Conservation (phyloP, 2,113 vertebrate genomes). For the Pygoscelis antarcticus region DNA sequence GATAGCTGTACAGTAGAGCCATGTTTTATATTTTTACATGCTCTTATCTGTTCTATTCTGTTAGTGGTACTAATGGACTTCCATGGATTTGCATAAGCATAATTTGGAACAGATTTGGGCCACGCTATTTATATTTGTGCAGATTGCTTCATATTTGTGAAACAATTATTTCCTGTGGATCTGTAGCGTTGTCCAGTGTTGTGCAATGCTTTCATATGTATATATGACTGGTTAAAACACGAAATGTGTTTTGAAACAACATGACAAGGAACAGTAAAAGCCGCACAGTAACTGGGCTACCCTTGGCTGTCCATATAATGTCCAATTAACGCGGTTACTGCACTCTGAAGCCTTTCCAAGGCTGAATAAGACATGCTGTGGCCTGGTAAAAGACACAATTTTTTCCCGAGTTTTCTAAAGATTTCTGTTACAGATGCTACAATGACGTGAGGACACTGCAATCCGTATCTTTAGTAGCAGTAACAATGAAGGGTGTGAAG, state of each 20-base stretch:
- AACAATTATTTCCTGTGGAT: constrained; percentile 24
- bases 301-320: background rate
- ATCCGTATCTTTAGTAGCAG: constrained; percentile 27
- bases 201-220: constrained; percentile 22
- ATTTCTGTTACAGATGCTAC: background rate
- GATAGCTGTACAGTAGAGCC: background rate
- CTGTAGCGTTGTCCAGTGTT: constrained; percentile 43
- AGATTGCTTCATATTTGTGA: constrained; percentile 42
- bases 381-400: background rate
- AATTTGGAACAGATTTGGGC: constrained; percentile 46
- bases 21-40: background rate
- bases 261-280: constrained; percentile 23
- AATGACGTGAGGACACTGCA: constrained; percentile 27
- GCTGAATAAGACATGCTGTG: constrained; percentile 2
- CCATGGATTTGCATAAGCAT: background rate
- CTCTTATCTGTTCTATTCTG: background rate
- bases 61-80: background rate
- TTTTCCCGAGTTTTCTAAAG: background rate
- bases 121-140: background rate
- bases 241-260: constrained; percentile 31
- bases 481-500: constrained; percentile 56
- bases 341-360: constrained; percentile 32
- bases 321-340: constrained; percentile 23
- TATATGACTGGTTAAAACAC: constrained; percentile 8
- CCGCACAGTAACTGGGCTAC: background rate